Percentiles rank a stretch among this genome's conserved stretches.
Evolutionary conservation across 2,888 invertebrate genomes (phyloP).

Genomic region (Invenusta paracnida): DNA sequence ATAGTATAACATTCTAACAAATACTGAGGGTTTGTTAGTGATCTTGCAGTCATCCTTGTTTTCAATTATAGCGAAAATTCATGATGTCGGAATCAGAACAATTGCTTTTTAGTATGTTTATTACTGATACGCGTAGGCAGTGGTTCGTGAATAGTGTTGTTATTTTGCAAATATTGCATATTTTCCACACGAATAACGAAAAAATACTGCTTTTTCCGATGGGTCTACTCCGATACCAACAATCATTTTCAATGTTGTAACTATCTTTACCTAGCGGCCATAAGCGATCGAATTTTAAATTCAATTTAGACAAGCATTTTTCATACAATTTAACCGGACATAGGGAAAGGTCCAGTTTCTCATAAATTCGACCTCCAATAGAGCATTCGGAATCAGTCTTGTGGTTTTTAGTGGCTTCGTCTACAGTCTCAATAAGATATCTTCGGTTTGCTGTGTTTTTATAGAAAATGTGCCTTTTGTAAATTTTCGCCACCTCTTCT

Average conservation of each 20-base stretch:
- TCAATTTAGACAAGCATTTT: conserved; percentile 5
- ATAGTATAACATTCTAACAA: conserved; percentile 21
- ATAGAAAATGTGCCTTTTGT: conserved; percentile 26
- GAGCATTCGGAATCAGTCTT: conserved; percentile 23
- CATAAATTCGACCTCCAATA: conserved; percentile 23
- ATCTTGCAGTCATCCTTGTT: not conserved
- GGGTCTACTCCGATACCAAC: conserved; percentile 9
- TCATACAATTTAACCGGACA: conserved; percentile 15
- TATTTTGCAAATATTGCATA: not conserved
- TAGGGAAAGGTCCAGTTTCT: conserved; percentile 27
- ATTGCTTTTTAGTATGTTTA: not conserved
- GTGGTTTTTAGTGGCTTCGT: conserved; percentile 17
- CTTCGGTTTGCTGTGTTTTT: conserved; percentile 15
- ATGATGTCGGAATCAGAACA: not conserved
- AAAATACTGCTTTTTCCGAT: conserved; percentile 16
- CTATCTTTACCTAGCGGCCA: conserved; percentile 9
- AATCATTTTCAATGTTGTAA: not conserved
- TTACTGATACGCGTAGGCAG: not conserved
- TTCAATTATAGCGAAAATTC: not conserved
- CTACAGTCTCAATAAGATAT: conserved; percentile 12
- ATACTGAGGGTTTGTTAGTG: conserved; percentile 19
- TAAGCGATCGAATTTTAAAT: not conserved
- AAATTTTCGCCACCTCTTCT: not conserved
- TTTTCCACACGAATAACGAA: conserved; percentile 2
- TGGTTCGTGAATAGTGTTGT: not conserved